Conservation (phyloP, 2,888 invertebrate genomes). For the Thalpophila matura region DNA sequence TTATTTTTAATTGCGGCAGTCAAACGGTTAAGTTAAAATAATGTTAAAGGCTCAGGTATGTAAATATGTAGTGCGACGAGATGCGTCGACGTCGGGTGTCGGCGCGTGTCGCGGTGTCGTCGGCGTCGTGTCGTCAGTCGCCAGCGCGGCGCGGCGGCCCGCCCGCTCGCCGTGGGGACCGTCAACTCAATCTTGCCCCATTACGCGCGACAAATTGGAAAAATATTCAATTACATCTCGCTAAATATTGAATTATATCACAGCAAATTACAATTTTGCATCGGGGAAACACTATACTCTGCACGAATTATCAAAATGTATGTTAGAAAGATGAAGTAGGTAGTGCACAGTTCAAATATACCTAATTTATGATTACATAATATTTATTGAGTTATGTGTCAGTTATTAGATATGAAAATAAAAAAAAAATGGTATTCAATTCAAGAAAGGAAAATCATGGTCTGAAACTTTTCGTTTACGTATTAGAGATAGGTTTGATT, state of each 20-base stretch:
- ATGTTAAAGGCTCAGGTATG: constrained; percentile 31
- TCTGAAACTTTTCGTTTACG: background rate
- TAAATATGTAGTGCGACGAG: constrained; percentile 71
- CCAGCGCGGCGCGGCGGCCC: constrained; percentile 35
- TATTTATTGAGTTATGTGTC: background rate
- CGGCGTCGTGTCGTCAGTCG: constrained; percentile 40
- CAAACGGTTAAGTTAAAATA: constrained; percentile 10
- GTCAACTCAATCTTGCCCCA: constrained; percentile 91
- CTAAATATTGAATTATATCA: constrained; percentile 91
- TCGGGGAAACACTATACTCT: constrained; percentile 75
- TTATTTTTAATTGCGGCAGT: no score
- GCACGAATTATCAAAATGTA: constrained; percentile 41
- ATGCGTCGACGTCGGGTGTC: constrained; percentile 63
- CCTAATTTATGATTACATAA: background rate
- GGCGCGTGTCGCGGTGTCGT: constrained; percentile 41
- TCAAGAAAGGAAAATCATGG: background rate
- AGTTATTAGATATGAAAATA: no score
- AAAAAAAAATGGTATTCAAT: no score
- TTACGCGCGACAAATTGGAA: constrained; percentile 91
- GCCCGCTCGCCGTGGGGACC: constrained; percentile 77
- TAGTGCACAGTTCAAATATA: background rate
- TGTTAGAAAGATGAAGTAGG: constrained; percentile 32
- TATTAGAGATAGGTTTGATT: background rate
- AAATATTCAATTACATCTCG: constrained; percentile 90
- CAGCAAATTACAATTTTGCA: constrained; percentile 89